Evolutionary conservation across 2,113 vertebrate genomes (phyloP).

Genomic region (Toxotes chatareus): DNA sequence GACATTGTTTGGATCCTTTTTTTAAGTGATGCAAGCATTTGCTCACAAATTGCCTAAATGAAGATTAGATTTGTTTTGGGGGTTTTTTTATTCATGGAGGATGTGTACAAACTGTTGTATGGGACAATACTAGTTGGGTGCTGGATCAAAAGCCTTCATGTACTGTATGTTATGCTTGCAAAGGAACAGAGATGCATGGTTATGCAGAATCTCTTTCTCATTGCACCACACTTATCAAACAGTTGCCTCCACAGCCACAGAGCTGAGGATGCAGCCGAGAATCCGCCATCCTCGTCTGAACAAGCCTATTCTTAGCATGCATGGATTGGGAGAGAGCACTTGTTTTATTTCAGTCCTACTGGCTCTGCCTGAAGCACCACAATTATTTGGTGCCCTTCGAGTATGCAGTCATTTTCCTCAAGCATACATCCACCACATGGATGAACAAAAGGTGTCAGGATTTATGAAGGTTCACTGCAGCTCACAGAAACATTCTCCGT

Average conservation of each 20-base stretch:
- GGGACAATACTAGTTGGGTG: conserved; percentile 3
- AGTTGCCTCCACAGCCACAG: conserved; percentile 70
- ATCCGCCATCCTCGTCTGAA: conserved; percentile 78
- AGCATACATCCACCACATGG: conserved; percentile 73
- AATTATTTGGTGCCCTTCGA: conserved; percentile 77
- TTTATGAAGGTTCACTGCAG: conserved; percentile 65
- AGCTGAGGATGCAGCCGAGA: conserved; percentile 73
- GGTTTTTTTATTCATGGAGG: neutral
- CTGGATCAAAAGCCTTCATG: conserved; percentile 33
- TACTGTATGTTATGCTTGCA: conserved; percentile 26
- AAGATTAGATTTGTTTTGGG: neutral
- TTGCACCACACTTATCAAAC: conserved; percentile 66
- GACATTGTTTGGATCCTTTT: conserved; percentile 1
- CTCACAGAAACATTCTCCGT: conserved; percentile 46
- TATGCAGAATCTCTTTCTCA: conserved; percentile 53
- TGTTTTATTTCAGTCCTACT: conserved; percentile 81
- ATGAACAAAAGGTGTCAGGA: conserved; percentile 72
- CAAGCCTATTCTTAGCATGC: conserved; percentile 81
- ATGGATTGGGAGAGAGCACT: conserved; percentile 79
- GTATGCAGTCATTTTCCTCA: conserved; percentile 77
- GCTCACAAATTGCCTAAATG: neutral
- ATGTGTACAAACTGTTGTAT: conserved; percentile 3
- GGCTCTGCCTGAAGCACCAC: conserved; percentile 76
- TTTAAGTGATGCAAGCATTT: neutral
- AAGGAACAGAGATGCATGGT: conserved; percentile 41